These are phyloP conservation scores for Rhea americana DNA, from an alignment of 2,113 vertebrate species.

Conservation along the genomic window DNA sequence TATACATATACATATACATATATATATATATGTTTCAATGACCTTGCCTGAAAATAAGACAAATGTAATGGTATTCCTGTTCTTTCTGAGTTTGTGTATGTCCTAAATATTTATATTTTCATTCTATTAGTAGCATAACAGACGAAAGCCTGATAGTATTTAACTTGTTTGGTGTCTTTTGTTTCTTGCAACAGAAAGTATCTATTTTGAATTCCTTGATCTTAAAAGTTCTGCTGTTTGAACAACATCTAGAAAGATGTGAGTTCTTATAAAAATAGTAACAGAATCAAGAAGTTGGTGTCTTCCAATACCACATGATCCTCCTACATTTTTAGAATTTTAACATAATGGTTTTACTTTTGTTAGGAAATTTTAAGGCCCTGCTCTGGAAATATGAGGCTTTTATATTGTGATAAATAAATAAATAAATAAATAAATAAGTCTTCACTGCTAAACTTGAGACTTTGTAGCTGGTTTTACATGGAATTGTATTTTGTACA, in stretches of 20 bases:
- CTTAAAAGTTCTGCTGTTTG: neutral
- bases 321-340: neutral
- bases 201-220: conserved; percentile 37
- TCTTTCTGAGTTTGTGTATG: neutral
- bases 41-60: neutral
- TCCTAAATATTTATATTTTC: neutral
- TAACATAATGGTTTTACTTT: neutral
- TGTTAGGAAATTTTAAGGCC: neutral
- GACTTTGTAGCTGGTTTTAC: neutral
- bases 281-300: neutral
- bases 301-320: neutral
- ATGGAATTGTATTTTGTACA: neutral
- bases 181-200: neutral
- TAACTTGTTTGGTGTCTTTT: neutral
- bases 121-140: neutral
- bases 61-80: neutral
- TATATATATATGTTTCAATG: too few species aligned
- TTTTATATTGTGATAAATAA: neutral
- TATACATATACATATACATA: too few species aligned
- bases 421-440: neutral
- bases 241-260: neutral
- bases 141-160: neutral
- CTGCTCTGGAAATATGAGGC: neutral
- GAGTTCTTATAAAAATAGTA: neutral
- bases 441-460: neutral